Base-by-base conservation (phyloP, 2,888 invertebrate genomes). In the Megalurothrips usitatus region DNA sequence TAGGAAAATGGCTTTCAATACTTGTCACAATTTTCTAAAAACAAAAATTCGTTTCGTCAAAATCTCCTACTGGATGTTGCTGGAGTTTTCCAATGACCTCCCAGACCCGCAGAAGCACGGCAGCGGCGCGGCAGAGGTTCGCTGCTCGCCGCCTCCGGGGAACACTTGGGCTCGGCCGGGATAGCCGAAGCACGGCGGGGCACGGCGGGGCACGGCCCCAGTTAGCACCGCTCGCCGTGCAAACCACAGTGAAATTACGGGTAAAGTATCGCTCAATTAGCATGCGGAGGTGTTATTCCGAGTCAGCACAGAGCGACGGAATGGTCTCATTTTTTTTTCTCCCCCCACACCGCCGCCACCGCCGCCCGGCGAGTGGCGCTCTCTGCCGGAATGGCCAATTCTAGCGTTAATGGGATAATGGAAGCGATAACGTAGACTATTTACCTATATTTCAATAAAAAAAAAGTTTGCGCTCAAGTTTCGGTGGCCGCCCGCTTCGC, bases 381-480 rank as follows among this genome's bases (percentile, higher is more conserved):
- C 26, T 12, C 8, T 26, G 68, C 12, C 23, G 68, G 12, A 75
- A 75, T 75, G 68, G 68, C 68, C 68, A 75, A 75, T 75, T 75
- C 68, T 26, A 26, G 26, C 68, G 68, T 75, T 75, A 75, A 75
- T 75, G 68, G 68, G 68, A 26, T 75, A 75, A 75, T 75, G 68
- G 68, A 8, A 26, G 68, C 68, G 68, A 75, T 75, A 75, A 75
- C 68, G 68, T 26, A 12, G 68, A 75, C 68, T 75, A 75, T 75
- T 75, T 75, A 75, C 68, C 68, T 75, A 75, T 75, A 75, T 75
- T 75, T 75, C 68, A 75, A 75, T 75, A 75, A 75, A 26, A 75
- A 26, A 75, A 75, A 75, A 75, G 68, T 75, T 75, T 23, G 58
- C 14, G 14, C 68, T 75, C 1, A 26, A 23, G 26, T 23, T 75